These are phyloP conservation scores for Atrina japonica DNA, from an alignment of 2,888 invertebrate species.

Conservation along the genomic window DNA sequence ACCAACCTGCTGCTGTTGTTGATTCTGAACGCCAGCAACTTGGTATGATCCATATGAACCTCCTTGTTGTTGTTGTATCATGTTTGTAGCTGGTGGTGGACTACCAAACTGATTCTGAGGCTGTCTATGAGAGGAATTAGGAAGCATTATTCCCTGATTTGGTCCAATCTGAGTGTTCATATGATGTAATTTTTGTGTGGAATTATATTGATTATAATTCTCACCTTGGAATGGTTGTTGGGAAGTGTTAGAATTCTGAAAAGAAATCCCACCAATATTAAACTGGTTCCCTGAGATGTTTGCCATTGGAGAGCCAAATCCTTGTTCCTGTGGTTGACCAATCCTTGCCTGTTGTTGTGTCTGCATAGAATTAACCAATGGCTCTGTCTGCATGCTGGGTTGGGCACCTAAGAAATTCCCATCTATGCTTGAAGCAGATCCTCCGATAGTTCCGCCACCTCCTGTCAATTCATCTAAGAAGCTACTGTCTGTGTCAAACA, in stretches of 20 bases:
- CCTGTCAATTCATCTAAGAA: slow-evolving; percentile 72
- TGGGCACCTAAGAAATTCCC: slow-evolving; percentile 26
- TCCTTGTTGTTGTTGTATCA: slow-evolving; percentile 39
- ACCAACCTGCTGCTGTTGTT: slow-evolving; percentile 34
- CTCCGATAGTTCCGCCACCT: slow-evolving; percentile 47
- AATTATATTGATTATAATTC: slow-evolving; percentile 30
- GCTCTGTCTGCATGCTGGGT: slow-evolving; percentile 34
- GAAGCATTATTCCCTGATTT: neutral
- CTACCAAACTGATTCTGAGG: slow-evolving; percentile 65
- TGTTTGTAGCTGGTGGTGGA: slow-evolving; percentile 56
- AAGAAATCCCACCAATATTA: slow-evolving; percentile 26
- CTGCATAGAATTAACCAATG: slow-evolving; percentile 35
- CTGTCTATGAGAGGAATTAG: slow-evolving; percentile 23
- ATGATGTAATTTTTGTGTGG: slow-evolving; percentile 30
- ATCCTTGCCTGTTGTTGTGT: slow-evolving; percentile 34
- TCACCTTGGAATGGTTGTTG: slow-evolving; percentile 25
- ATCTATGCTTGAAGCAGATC: slow-evolving; percentile 19
- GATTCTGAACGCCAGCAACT: slow-evolving; percentile 17
- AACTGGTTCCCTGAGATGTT: slow-evolving; percentile 38
- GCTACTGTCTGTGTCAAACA: slow-evolving; percentile 70
- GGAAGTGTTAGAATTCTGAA: slow-evolving; percentile 30
- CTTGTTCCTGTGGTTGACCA: slow-evolving; percentile 21
- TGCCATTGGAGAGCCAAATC: slow-evolving; percentile 27
- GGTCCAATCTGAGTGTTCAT: slow-evolving; percentile 25
- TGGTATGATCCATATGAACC: slow-evolving; percentile 22